phyloP scores from a whole-genome alignment of 2,888 invertebrate species.

The Cecidostiba fungosa region DNA sequence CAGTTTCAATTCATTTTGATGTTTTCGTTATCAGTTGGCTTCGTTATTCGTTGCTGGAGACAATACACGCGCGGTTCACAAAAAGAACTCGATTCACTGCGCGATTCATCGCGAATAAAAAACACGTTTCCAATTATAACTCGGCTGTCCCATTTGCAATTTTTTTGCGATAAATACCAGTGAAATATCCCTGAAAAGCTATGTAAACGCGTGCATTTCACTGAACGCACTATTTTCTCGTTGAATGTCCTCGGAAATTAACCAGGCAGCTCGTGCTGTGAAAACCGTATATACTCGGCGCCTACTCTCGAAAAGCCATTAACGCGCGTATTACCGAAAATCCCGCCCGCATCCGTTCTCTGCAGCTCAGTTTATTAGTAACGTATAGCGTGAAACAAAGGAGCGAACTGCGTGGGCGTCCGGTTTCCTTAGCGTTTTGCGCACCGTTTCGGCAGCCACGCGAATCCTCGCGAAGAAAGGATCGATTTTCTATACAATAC shows the following conservation, averaged over 20 bases:
- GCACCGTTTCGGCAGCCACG: not conserved
- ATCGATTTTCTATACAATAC: conserved; percentile 48
- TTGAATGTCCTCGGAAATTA: not conserved
- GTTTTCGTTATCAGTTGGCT: too few species aligned
- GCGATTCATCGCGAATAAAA: not conserved
- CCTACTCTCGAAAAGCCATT: conserved; percentile 15
- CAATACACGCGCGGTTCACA: too few species aligned
- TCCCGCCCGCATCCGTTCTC: not conserved
- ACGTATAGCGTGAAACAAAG: not conserved
- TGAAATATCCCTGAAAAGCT: not conserved
- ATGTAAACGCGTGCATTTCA: not conserved
- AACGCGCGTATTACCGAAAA: conserved; percentile 19
- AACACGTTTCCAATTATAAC: not conserved
- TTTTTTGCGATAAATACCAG: not conserved
- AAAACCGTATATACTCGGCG: not conserved
- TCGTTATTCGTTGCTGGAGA: not conserved
- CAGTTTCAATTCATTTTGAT: too few species aligned
- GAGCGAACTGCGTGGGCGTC: not conserved
- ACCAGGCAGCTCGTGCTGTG: not conserved
- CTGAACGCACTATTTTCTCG: not conserved
- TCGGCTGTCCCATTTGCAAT: not conserved
- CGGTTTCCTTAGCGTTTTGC: not conserved
- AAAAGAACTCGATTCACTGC: too few species aligned
- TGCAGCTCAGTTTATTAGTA: not conserved
- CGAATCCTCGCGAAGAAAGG: conserved; percentile 19